Percentiles rank a stretch among this genome's conserved stretches.
Evolutionary conservation across 2,797 vertebrate genomes (phyloP).

Genomic region (Thunnus albacares): DNA sequence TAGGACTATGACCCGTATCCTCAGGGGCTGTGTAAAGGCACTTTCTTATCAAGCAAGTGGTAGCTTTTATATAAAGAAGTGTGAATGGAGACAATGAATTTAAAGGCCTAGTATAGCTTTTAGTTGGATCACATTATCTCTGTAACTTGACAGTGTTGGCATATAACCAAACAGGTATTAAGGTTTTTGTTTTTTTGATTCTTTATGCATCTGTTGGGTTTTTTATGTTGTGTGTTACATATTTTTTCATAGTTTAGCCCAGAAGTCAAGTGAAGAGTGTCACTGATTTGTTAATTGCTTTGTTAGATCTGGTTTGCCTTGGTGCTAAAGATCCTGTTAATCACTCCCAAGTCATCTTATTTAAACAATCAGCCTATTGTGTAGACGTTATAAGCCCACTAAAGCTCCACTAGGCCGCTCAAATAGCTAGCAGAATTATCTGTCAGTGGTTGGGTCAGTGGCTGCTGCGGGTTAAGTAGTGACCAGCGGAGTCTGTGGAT

Average conservation of each 20-base stretch:
- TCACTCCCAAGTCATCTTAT: slow-evolving; percentile 52
- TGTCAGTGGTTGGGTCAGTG: slow-evolving; percentile 28
- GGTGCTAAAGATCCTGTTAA: slow-evolving; percentile 58
- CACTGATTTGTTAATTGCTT: slow-evolving; percentile 25
- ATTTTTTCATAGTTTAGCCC: neutral
- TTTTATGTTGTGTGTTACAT: neutral
- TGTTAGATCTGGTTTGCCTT: slow-evolving; percentile 23
- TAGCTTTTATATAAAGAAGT: neutral
- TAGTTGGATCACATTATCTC: neutral
- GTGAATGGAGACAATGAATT: slow-evolving; percentile 2
- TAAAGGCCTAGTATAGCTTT: neutral
- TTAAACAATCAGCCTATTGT: slow-evolving; percentile 68
- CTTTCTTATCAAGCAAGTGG: slow-evolving; percentile 4
- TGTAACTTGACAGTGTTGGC: neutral
- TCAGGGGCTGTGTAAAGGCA: slow-evolving; percentile 15
- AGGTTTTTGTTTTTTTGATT: neutral
- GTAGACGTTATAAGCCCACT: slow-evolving; percentile 47
- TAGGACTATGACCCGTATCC: slow-evolving; percentile 49
- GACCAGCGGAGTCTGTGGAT: slow-evolving; percentile 33
- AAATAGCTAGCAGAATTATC: slow-evolving; percentile 54
- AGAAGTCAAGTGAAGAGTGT: neutral
- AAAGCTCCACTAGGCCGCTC: slow-evolving; percentile 49
- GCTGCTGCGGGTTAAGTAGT: slow-evolving; percentile 50
- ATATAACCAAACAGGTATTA: neutral
- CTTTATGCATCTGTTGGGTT: neutral